Conservation (phyloP, 1,140 invertebrate species). For the Tetramorium alpestre region DNA sequence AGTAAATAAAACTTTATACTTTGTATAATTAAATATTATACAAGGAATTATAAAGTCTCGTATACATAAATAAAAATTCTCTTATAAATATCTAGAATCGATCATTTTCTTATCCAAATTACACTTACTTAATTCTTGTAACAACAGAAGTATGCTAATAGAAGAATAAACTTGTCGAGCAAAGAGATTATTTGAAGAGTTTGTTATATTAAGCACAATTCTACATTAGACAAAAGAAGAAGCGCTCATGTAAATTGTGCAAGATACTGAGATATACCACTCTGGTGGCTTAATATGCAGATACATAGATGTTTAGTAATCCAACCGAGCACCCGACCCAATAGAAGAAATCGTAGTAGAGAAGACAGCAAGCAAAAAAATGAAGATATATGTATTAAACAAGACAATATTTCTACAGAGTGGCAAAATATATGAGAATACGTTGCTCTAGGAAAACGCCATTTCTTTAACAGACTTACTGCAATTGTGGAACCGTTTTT, state of each 20-base stretch:
- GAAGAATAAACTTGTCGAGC: not conserved
- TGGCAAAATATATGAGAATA: constrained; percentile 52
- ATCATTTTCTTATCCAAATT: not conserved
- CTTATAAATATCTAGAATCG: not conserved
- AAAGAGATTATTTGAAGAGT: constrained; percentile 7
- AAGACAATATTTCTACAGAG: constrained; percentile 56
- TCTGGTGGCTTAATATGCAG: constrained; percentile 30
- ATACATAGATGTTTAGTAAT: constrained; percentile 32
- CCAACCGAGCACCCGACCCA: not conserved
- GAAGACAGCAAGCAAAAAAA: constrained; percentile 55
- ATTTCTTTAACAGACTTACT: constrained; percentile 87
- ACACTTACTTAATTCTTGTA: not conserved
- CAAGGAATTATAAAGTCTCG: not conserved
- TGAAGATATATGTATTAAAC: constrained; percentile 28
- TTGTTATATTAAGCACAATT: constrained; percentile 17
- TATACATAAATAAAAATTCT: not conserved
- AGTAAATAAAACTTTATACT: not conserved
- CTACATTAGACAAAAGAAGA: constrained; percentile 19
- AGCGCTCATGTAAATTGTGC: constrained; percentile 34
- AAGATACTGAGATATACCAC: constrained; percentile 8
- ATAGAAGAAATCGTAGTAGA: constrained; percentile 23
- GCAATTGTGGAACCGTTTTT: constrained; percentile 97
- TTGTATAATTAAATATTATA: not conserved
- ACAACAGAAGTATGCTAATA: not conserved
- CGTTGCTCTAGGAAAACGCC: constrained; percentile 34